Evolutionary conservation across 2,888 invertebrate species (phyloP).

Genomic region (Hypolimnas misippus): DNA sequence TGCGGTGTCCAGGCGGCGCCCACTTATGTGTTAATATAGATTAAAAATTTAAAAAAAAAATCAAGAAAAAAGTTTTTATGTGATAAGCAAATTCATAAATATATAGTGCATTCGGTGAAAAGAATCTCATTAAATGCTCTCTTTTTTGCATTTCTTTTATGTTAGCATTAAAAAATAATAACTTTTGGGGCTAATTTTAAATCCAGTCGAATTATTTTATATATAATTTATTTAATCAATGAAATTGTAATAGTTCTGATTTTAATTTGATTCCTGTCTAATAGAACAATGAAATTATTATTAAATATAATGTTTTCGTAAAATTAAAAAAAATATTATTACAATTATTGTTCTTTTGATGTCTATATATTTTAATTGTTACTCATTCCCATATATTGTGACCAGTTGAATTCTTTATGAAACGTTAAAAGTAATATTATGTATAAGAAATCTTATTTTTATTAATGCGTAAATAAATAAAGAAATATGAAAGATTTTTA

Average conservation of each 20-base stretch:
- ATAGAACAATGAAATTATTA: no score
- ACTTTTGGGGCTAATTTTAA: no score
- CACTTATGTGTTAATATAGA: slow-evolving; percentile 90
- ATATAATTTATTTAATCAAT: no score
- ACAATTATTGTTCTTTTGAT: no score
- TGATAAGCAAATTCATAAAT: not conserved
- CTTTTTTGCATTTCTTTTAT: not conserved
- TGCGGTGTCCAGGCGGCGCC: slow-evolving; percentile 95
- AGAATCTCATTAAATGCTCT: not conserved
- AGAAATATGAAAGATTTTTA: not conserved
- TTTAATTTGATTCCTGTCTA: no score
- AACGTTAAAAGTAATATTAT: not conserved
- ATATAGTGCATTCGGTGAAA: no score
- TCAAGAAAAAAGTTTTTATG: not conserved
- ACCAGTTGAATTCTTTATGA: not conserved
- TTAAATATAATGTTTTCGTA: no score
- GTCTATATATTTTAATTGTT: not conserved
- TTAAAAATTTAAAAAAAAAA: not conserved
- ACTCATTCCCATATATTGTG: not conserved
- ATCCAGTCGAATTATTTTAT: no score
- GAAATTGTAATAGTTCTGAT: no score
- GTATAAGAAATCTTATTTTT: not conserved
- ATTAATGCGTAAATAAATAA: no score
- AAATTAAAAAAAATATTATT: no score
- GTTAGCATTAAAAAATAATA: no score